Conservation (phyloP, 2,888 invertebrate species). For the Octodonta nipae region DNA sequence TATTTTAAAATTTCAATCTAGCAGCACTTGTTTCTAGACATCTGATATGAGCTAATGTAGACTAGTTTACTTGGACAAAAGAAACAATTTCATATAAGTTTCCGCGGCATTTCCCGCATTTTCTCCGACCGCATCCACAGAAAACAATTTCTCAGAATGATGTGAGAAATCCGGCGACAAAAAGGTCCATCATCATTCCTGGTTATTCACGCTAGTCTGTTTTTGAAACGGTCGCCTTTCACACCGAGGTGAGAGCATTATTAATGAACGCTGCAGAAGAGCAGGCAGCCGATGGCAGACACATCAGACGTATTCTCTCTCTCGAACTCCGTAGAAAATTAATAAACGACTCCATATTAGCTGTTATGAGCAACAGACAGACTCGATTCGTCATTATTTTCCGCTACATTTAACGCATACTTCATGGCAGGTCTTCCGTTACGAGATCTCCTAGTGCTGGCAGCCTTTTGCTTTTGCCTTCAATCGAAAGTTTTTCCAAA, state of each 20-base stretch:
- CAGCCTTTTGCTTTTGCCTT: constrained; percentile 4
- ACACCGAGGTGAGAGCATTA: constrained; percentile 33
- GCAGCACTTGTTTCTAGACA: too few species aligned
- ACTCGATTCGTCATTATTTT: constrained; percentile 42
- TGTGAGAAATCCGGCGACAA: too few species aligned
- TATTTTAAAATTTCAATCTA: too few species aligned
- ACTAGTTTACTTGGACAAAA: too few species aligned
- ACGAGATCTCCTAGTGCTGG: too few species aligned
- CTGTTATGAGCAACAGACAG: constrained; percentile 39
- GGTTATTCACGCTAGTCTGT: constrained; percentile 35
- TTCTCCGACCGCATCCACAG: too few species aligned
- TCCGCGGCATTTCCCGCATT: too few species aligned
- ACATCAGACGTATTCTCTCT: too few species aligned
- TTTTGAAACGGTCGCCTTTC: constrained; percentile 30
- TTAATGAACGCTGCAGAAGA: constrained; percentile 37
- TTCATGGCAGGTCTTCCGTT: constrained; percentile 36
- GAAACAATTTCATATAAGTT: too few species aligned
- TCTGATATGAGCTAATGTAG: too few species aligned
- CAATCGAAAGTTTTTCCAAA: constrained; percentile 11
- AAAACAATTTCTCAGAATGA: too few species aligned
- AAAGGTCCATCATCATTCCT: constrained; percentile 29
- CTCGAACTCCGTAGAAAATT: constrained; percentile 23
- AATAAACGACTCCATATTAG: constrained; percentile 39
- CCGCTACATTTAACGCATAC: constrained; percentile 40
- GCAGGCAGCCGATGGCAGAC: too few species aligned